Conservation (phyloP, 1,140 invertebrate genomes). For the Hycleus cichorii region DNA sequence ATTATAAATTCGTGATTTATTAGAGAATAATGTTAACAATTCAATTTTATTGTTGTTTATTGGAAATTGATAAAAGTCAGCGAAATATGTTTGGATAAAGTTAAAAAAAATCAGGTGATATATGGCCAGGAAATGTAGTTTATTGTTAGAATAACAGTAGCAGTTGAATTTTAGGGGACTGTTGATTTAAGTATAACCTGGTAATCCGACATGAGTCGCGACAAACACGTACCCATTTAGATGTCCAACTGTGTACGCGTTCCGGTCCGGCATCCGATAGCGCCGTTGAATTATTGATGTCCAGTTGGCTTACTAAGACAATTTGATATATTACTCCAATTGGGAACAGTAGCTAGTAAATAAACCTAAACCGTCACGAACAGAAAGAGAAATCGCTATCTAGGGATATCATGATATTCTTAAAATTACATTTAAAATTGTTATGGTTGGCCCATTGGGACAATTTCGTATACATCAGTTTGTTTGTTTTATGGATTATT, state of each 20-base stretch:
- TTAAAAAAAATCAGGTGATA: too few species aligned
- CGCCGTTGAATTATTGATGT: constrained; percentile 35
- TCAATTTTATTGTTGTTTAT: too few species aligned
- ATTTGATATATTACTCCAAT: constrained; percentile 35
- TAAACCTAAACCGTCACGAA: constrained; percentile 30
- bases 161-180: not conserved
- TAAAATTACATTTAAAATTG: constrained; percentile 34
- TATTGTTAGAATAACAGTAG: too few species aligned
- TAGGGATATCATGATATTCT: constrained; percentile 28
- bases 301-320: constrained; percentile 31
- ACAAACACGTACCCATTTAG: constrained; percentile 21
- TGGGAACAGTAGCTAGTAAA: constrained; percentile 32
- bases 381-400: constrained; percentile 29
- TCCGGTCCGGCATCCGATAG: constrained; percentile 20
- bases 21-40: too few species aligned
- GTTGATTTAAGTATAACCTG: constrained; percentile 19
- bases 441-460: constrained; percentile 22
- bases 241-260: constrained; percentile 18
- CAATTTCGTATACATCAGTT: constrained; percentile 9
- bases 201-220: constrained; percentile 18
- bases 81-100: too few species aligned
- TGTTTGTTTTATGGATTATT: constrained; percentile 29
- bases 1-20: too few species aligned
- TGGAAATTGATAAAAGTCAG: too few species aligned
- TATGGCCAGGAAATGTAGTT: too few species aligned